Percentiles rank a stretch among this genome's conserved stretches.
Evolutionary conservation across 2,113 vertebrate genomes (phyloP).

Genomic region (Tretioscincus oriximinensis): DNA sequence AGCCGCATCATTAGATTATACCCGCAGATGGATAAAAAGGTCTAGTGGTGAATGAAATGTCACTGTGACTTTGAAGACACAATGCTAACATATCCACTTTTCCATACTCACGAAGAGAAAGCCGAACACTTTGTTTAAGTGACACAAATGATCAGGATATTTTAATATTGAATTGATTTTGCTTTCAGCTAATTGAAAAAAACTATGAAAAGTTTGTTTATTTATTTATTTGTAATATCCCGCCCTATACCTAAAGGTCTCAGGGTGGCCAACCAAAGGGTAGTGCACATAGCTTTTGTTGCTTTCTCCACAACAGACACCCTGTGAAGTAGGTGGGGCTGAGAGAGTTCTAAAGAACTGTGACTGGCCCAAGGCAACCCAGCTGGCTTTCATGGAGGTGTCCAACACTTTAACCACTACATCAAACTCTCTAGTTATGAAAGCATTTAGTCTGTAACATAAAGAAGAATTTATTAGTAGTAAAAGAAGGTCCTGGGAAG

Average conservation of each 20-base stretch:
- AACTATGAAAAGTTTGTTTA: not conserved
- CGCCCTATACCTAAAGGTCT: too few relatives aligned
- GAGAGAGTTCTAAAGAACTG: too few relatives aligned
- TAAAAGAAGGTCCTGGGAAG: not conserved
- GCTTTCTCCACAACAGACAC: too few relatives aligned
- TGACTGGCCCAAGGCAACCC: too few relatives aligned
- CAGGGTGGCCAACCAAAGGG: too few relatives aligned
- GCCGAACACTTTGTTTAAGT: not conserved
- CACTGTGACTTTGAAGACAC: slow-evolving; percentile 16
- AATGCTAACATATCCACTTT: not conserved
- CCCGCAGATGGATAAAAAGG: not conserved
- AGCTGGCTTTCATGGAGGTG: too few relatives aligned
- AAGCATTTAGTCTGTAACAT: not conserved
- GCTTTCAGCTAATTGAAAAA: not conserved
- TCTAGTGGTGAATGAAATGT: slow-evolving; percentile 10
- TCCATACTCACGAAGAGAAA: not conserved
- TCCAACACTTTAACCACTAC: too few relatives aligned
- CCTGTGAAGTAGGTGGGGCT: too few relatives aligned
- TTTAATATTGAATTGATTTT: slow-evolving; percentile 5
- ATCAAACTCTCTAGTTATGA: too few relatives aligned
- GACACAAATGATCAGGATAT: not conserved
- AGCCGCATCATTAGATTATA: slow-evolving; percentile 10
- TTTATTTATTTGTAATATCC: too few relatives aligned
- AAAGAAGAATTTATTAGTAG: slow-evolving; percentile 2
- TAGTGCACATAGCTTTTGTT: too few relatives aligned